phyloP scores from a whole-genome alignment of 1,140 invertebrate species.

The Drosophila lacteicornis region DNA sequence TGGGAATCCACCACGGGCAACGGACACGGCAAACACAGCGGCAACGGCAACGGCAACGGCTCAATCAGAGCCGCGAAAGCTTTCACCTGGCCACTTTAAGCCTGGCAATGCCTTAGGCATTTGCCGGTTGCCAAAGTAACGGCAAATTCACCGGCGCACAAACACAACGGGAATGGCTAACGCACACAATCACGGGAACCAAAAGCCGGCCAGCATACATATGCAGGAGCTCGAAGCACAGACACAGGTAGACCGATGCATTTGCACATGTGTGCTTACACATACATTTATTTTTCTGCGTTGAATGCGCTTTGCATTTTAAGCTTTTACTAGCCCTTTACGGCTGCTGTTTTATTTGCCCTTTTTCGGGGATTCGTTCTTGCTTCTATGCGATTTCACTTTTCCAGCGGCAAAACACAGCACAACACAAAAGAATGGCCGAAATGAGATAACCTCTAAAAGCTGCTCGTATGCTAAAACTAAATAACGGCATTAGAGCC shows the following conservation, averaged over 20 bases:
- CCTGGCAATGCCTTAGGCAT: constrained; percentile 61
- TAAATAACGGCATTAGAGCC: constrained; percentile 74
- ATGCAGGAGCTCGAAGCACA: constrained; percentile 21
- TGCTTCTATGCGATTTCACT: constrained; percentile 31
- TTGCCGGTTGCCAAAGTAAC: constrained; percentile 52
- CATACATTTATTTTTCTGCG: constrained; percentile 29
- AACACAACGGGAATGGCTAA: constrained; percentile 29
- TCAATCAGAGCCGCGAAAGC: constrained; percentile 24
- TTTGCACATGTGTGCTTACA: constrained; percentile 12
- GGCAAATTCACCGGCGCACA: constrained; percentile 45
- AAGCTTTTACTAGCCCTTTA: constrained; percentile 47
- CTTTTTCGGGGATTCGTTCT: constrained; percentile 24
- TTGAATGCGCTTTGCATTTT: constrained; percentile 63
- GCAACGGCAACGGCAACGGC: neutral
- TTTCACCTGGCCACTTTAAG: constrained; percentile 22
- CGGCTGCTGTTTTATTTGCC: constrained; percentile 18
- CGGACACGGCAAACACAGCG: neutral
- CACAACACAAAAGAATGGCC: constrained; percentile 55
- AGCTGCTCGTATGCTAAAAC: constrained; percentile 81
- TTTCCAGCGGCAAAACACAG: constrained; percentile 24
- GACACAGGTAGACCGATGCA: constrained; percentile 7
- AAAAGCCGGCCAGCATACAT: constrained; percentile 48
- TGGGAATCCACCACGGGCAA: constrained; percentile 6
- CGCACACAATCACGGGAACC: constrained; percentile 20
- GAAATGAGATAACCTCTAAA: constrained; percentile 75